These are phyloP conservation scores for Ceyx melanurus DNA, from an alignment of 2,113 vertebrate species.

Conservation along the genomic window DNA sequence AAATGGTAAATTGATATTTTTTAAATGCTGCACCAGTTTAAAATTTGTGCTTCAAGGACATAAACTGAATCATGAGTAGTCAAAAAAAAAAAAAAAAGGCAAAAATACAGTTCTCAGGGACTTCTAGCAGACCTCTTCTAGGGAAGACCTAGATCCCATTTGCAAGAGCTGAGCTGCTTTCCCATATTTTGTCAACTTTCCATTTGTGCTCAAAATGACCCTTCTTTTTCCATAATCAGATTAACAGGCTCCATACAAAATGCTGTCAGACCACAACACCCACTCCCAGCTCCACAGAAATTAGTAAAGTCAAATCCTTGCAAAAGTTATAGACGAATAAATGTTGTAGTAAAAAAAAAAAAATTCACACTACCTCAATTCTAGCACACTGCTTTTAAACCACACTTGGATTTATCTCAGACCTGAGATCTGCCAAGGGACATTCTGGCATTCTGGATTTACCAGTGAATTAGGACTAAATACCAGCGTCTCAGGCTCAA, in stretches of 20 bases:
- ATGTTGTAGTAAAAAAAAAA: background rate
- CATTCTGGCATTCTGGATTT: background rate
- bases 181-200: background rate
- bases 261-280: rapidly evolving
- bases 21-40: background rate
- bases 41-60: background rate
- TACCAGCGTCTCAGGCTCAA: background rate
- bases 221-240: background rate
- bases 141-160: background rate
- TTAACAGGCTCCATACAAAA: background rate
- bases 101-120: background rate
- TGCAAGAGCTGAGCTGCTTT: background rate
- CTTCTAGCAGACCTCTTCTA: background rate
- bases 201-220: background rate
- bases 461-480: background rate
- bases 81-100: too few species aligned
- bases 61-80: background rate
- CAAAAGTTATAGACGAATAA: background rate
- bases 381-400: background rate
- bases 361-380: background rate
- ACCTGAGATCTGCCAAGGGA: background rate
- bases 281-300: rapidly evolving
- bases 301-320: background rate
- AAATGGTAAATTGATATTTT: background rate
- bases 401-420: background rate